A percentile compares a stretch with the other conserved stretches of the same genome.
Conservation (phyloP, 2,797 vertebrate genomes). For the Tragelaphus oryx region DNA sequence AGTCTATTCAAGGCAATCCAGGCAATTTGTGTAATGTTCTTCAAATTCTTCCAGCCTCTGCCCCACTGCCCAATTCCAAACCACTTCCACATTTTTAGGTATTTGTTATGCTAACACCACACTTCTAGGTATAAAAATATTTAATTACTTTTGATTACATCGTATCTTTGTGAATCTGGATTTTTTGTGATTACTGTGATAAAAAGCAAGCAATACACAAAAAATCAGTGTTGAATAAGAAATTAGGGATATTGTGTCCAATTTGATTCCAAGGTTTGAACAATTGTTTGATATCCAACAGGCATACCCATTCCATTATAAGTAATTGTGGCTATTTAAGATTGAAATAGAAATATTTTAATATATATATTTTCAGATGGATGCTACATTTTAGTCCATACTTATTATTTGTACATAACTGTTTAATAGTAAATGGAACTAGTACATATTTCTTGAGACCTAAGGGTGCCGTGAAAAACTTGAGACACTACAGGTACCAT, state of each 20-base stretch:
- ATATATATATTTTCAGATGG: background rate
- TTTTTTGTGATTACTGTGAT: background rate
- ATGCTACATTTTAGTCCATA: background rate
- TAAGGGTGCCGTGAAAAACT: background rate
- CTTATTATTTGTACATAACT: background rate
- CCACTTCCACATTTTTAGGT: background rate
- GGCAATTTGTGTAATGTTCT: background rate
- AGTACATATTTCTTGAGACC: background rate
- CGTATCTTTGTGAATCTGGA: conserved; percentile 31
- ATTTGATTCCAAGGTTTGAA: background rate
- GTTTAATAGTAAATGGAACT: background rate
- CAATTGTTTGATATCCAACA: background rate
- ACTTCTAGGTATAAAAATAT: background rate
- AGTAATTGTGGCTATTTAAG: background rate
- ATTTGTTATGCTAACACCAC: background rate
- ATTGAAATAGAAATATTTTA: background rate
- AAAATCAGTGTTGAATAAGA: background rate
- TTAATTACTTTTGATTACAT: background rate
- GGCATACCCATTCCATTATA: background rate
- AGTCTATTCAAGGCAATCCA: background rate
- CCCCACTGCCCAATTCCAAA: background rate
- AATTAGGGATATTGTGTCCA: background rate
- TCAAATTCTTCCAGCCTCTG: background rate
- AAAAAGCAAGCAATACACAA: background rate
- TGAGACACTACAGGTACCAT: background rate